A percentile compares a stretch with the other conserved stretches of the same genome.
Conservation (phyloP, 2,797 vertebrate species). For the Toxotes lorentzi region DNA sequence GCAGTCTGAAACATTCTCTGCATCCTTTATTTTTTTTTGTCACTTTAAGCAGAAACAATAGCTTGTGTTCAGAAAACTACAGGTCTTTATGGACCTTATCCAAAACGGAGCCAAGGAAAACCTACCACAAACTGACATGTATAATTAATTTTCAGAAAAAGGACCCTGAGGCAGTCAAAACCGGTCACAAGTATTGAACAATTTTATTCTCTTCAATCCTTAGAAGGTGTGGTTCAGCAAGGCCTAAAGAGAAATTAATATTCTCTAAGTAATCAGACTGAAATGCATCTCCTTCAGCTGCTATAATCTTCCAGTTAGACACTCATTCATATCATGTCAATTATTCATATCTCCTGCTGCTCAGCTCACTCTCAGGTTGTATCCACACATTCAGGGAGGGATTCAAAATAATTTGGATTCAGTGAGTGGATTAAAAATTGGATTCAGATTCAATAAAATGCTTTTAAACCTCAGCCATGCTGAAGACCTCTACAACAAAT, state of each 20-base stretch:
- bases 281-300: not conserved
- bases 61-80: not conserved
- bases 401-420: not conserved
- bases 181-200: no score
- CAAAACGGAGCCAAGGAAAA: not conserved
- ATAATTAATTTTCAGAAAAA: not conserved
- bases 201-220: not conserved
- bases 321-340: not conserved
- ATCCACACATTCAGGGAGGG: not conserved
- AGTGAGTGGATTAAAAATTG: not conserved
- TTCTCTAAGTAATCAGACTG: not conserved
- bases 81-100: not conserved
- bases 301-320: not conserved
- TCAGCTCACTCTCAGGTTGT: not conserved
- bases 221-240: not conserved
- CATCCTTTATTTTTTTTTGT: not conserved
- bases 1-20: not conserved
- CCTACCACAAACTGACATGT: not conserved
- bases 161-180: not conserved
- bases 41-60: not conserved
- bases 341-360: not conserved
- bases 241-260: not conserved
- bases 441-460: not conserved
- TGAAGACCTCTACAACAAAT: not conserved
- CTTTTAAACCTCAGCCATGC: not conserved